A percentile compares a stretch with the other conserved stretches of the same genome.
Evolutionary conservation across 2,797 vertebrate species (phyloP).

Genomic region (Dallia pectoralis): DNA sequence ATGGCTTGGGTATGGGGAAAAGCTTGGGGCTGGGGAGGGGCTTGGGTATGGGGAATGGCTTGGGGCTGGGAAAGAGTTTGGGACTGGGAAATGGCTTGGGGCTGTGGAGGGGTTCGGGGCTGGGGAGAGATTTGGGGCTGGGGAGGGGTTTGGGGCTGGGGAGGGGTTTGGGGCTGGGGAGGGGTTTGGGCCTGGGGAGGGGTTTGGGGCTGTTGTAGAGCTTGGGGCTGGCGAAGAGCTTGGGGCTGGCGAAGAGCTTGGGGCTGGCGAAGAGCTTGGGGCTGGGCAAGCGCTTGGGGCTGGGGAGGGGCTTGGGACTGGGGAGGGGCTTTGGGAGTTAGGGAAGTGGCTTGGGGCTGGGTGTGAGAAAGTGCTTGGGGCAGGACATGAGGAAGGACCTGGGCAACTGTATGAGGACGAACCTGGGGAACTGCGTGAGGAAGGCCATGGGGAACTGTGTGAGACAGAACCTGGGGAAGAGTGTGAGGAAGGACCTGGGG

Average conservation of each 20-base stretch:
- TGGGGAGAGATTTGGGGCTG: not conserved
- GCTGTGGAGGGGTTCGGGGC: slow-evolving; percentile 6
- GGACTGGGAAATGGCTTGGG: slow-evolving; percentile 26
- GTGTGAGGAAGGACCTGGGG: slow-evolving; percentile 19
- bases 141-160: not conserved
- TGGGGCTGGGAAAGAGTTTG: slow-evolving; percentile 25
- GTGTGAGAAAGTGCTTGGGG: not conserved
- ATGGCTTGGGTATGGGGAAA: slow-evolving; percentile 4
- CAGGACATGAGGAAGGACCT: not conserved
- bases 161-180: no score
- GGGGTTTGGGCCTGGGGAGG: no score
- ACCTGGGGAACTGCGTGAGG: not conserved
- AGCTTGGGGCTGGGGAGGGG: slow-evolving; percentile 26
- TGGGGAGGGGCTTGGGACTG: not conserved
- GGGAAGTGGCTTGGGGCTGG: no score
- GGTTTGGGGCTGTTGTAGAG: slow-evolving; percentile 39
- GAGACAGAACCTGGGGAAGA: slow-evolving; percentile 15
- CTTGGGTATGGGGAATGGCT: slow-evolving; percentile 18
- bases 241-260: slow-evolving; percentile 28
- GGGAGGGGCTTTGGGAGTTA: not conserved
- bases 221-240: slow-evolving; percentile 29
- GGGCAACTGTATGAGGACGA: not conserved
- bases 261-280: not conserved
- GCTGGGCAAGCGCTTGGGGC: not conserved
- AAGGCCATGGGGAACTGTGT: no score